Percentiles rank a stretch among this genome's conserved stretches.
Evolutionary conservation across 2,113 vertebrate species (phyloP).

Genomic region (Grammomys surdaster): DNA sequence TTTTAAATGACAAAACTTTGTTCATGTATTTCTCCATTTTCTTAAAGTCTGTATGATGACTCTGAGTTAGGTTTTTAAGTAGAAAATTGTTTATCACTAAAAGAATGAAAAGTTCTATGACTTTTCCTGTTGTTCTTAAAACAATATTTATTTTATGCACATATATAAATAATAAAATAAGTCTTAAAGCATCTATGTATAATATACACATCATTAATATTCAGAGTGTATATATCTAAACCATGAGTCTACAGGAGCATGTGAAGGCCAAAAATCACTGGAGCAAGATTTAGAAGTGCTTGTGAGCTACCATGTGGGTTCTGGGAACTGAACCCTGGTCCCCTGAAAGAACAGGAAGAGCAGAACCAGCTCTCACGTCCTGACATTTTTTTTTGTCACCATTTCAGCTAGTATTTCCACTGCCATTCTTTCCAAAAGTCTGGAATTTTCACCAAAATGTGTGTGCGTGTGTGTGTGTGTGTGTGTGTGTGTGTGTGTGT

Average conservation of each 20-base stretch:
- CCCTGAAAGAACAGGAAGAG: background rate
- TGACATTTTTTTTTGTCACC: background rate
- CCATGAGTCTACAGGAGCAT: background rate
- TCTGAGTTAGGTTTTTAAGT: constrained; percentile 53
- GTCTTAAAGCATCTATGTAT: background rate
- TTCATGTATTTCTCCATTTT: constrained; percentile 33
- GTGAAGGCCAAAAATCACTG: background rate
- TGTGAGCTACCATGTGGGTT: background rate
- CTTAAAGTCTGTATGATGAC: constrained; percentile 23
- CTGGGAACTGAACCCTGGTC: background rate
- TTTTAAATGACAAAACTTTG: constrained; percentile 46
- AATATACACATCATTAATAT: background rate
- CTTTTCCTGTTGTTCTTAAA: background rate
- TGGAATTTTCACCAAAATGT: background rate
- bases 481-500: background rate
- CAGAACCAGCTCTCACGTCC: background rate
- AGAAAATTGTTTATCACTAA: constrained; percentile 57
- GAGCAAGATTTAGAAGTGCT: background rate
- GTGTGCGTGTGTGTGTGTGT: background rate
- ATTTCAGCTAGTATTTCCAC: background rate
- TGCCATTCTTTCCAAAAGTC: constrained; percentile 31
- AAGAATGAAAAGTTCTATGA: background rate
- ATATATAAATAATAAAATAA: background rate
- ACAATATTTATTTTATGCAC: background rate
- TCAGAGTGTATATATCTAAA: background rate